Evolutionary conservation across 2,797 vertebrate species (phyloP).

Genomic region (Neosilurus mollespiculum): DNA sequence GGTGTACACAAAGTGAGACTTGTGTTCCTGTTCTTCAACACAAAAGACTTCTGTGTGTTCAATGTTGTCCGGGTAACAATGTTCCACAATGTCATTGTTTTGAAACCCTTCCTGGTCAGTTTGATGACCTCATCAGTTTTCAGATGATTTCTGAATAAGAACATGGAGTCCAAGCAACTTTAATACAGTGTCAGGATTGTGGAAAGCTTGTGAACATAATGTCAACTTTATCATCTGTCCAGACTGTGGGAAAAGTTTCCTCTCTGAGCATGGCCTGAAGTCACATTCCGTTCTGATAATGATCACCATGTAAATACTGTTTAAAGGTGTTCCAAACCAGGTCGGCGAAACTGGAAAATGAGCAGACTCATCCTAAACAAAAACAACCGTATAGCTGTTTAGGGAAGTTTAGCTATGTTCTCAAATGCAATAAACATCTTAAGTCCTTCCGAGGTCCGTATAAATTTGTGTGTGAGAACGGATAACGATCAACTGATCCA

Average conservation of each 20-base stretch:
- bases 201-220: constrained; percentile 12
- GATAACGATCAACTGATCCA: neutral
- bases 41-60: constrained; percentile 10
- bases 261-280: too few species aligned
- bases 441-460: neutral
- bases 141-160: constrained; percentile 18
- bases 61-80: neutral
- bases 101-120: neutral
- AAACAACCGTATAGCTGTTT: constrained; percentile 24
- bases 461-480: constrained; percentile 8
- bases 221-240: constrained; percentile 17
- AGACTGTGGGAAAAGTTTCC: constrained; percentile 27
- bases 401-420: constrained; percentile 16
- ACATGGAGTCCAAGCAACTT: neutral
- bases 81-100: neutral
- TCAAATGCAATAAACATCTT: constrained; percentile 10
- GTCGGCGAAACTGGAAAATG: constrained; percentile 12
- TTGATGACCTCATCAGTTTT: constrained; percentile 13
- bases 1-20: constrained; percentile 2
- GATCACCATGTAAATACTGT: constrained; percentile 23
- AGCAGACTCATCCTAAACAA: constrained; percentile 23
- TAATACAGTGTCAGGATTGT: constrained; percentile 25
- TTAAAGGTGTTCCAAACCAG: constrained; percentile 19
- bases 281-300: neutral
- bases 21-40: constrained; percentile 4